Conservation (phyloP, 1,140 invertebrate species). For the Ostrea edulis region DNA sequence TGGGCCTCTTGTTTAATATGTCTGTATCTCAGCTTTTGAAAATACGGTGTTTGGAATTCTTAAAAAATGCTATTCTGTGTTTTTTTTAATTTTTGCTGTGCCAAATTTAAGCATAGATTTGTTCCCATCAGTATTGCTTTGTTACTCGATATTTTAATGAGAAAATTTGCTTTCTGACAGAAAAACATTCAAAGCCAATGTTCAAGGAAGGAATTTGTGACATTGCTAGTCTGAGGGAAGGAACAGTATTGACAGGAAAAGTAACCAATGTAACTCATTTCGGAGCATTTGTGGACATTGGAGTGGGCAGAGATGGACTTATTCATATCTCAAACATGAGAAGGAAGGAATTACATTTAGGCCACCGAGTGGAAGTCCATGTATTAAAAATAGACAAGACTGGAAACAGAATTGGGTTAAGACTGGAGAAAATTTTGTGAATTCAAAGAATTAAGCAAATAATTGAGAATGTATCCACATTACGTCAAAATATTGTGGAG, state of each 20-base stretch:
- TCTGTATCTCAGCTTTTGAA: too few relatives aligned
- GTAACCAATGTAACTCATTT: slow-evolving; percentile 90
- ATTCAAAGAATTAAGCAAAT: not conserved
- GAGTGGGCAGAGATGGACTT: slow-evolving; percentile 88
- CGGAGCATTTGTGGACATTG: slow-evolving; percentile 94
- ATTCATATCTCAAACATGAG: slow-evolving; percentile 83
- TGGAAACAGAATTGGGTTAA: slow-evolving; percentile 81
- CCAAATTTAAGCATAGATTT: too few relatives aligned
- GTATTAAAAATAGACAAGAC: slow-evolving; percentile 82
- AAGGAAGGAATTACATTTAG: slow-evolving; percentile 83
- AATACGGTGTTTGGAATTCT: too few relatives aligned
- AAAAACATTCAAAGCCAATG: slow-evolving; percentile 83
- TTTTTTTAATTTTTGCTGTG: too few relatives aligned
- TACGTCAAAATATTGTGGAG: too few relatives aligned
- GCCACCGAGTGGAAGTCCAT: slow-evolving; percentile 85
- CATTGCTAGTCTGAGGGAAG: slow-evolving; percentile 83
- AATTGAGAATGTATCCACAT: too few relatives aligned
- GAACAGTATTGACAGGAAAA: slow-evolving; percentile 81
- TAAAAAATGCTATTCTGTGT: too few relatives aligned
- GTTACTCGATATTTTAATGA: too few relatives aligned
- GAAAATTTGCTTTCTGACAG: slow-evolving; percentile 64
- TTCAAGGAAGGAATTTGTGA: slow-evolving; percentile 84
- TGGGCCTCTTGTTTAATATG: not conserved
- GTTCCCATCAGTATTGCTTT: too few relatives aligned
- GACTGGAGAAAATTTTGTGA: slow-evolving; percentile 57